phyloP scores from a whole-genome alignment of 2,888 invertebrate species.

The Athalia rosae region DNA sequence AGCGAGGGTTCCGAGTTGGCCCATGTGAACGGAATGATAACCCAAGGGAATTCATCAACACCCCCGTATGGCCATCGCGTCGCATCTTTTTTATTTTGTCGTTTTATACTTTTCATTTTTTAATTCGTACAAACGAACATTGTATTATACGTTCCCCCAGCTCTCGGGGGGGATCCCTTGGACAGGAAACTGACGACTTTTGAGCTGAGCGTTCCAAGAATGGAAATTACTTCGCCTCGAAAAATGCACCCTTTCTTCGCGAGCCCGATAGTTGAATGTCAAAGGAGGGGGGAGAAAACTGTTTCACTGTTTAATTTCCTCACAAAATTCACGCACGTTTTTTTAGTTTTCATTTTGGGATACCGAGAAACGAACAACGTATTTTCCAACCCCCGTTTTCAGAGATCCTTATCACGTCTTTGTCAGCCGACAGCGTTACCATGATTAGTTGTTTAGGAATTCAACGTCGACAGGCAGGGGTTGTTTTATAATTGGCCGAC shows the following conservation, averaged over 20 bases:
- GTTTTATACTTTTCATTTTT: too few relatives aligned
- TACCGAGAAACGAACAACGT: too few relatives aligned
- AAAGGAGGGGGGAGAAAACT: too few relatives aligned
- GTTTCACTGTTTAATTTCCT: background rate
- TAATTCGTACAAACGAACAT: too few relatives aligned
- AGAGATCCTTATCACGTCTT: constrained; percentile 57
- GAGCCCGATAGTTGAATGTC: too few relatives aligned
- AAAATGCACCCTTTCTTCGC: too few relatives aligned
- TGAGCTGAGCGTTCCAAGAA: constrained; percentile 32
- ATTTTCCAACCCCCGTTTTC: background rate
- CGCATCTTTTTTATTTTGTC: too few relatives aligned
- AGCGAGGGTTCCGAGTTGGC: too few relatives aligned
- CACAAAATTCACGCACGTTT: constrained; percentile 18
- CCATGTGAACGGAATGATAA: too few relatives aligned
- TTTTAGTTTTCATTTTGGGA: constrained; percentile 8
- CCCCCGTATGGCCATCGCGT: too few relatives aligned
- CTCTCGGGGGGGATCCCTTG: constrained; percentile 18
- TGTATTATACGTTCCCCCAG: background rate
- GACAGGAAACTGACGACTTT: constrained; percentile 40
- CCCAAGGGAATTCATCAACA: too few relatives aligned
- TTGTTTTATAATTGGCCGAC: constrained; percentile 56
- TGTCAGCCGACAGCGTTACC: constrained; percentile 51
- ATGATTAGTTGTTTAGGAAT: constrained; percentile 56
- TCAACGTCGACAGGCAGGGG: constrained; percentile 53
- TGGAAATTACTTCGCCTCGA: constrained; percentile 4